Conservation (phyloP, 2,113 vertebrate species). For the Pungitius pungitius region DNA sequence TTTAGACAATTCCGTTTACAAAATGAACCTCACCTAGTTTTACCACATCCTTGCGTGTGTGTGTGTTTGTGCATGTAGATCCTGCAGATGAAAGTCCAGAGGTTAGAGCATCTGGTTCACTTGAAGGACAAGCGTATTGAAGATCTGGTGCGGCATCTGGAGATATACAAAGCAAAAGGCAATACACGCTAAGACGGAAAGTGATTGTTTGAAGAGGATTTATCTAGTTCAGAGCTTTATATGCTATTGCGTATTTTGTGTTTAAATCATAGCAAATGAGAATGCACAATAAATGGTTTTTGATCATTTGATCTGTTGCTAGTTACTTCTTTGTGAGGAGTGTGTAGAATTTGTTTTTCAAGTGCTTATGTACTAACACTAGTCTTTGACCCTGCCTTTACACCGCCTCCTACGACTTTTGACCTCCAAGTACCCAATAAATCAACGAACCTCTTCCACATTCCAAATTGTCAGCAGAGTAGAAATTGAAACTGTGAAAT, state of each 20-base stretch:
- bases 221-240: background rate
- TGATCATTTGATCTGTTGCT: background rate
- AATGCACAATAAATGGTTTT: background rate
- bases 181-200: conserved; percentile 21
- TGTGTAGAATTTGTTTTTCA: conserved; percentile 10
- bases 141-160: conserved; percentile 70
- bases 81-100: conserved; percentile 82
- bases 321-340: background rate
- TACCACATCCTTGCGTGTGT: conserved; percentile 15
- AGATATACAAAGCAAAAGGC: conserved; percentile 61
- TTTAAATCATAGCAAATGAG: background rate
- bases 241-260: background rate
- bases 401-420: conserved; percentile 4
- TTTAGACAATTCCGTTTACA: background rate
- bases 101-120: conserved; percentile 79
- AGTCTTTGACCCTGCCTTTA: conserved; percentile 20
- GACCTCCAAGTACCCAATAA: conserved; percentile 37
- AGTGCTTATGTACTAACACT: conserved; percentile 5
- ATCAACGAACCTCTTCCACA: background rate
- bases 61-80: conserved; percentile 66
- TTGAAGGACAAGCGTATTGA: conserved; percentile 80
- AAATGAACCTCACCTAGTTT: background rate
- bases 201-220: background rate
- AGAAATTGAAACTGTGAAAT: background rate
- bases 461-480: background rate